Conservation (phyloP, 2,888 invertebrate genomes). For the Campoletis raptor region DNA sequence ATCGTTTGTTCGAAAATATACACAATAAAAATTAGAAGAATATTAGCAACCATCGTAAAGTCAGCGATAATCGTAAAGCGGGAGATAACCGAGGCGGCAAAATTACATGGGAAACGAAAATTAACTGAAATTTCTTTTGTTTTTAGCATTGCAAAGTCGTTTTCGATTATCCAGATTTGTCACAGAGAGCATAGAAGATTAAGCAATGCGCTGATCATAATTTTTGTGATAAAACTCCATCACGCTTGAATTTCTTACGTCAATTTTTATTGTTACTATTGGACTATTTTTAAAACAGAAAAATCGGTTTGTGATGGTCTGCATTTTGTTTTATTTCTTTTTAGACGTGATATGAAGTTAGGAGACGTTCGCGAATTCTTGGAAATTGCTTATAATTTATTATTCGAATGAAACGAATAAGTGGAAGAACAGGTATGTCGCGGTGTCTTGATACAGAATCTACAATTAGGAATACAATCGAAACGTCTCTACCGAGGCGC, state of each 20-base stretch:
- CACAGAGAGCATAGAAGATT: not conserved
- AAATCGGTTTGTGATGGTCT: too few relatives aligned
- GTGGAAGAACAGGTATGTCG: not conserved
- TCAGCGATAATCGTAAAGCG: conserved; percentile 22
- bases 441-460: not conserved
- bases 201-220: not conserved
- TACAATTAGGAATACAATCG: not conserved
- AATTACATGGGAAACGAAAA: not conserved
- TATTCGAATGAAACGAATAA: not conserved
- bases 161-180: not conserved
- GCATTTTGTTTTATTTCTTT: not conserved
- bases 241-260: not conserved
- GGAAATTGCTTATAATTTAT: too few relatives aligned
- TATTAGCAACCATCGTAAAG: not conserved
- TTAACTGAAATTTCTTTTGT: not conserved
- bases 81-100: not conserved
- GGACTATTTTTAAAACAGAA: too few relatives aligned
- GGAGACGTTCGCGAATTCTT: not conserved
- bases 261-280: not conserved
- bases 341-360: not conserved
- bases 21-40: conserved; percentile 11
- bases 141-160: not conserved
- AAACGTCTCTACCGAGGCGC: not conserved
- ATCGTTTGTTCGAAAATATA: conserved; percentile 1
- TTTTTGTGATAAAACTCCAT: not conserved